Base-by-base conservation (phyloP, 2,888 invertebrate species). In the Eristalinus aeneus region DNA sequence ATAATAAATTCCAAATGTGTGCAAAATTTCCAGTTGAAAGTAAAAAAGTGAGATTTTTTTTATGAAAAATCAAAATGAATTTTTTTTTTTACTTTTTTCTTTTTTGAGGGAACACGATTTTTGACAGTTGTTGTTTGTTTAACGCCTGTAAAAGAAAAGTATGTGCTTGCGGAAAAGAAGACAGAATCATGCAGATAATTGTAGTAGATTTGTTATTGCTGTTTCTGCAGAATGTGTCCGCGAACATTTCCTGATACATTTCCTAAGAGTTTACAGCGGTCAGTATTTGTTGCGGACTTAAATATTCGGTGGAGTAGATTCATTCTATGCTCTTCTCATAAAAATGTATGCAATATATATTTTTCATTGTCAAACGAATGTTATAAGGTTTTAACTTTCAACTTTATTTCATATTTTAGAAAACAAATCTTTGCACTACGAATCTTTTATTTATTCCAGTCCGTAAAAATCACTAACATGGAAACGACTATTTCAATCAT, bases 111-210 rank as follows among this genome's bases (percentile, higher is more conserved):
- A 88, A 86, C 89, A 89, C 89, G 87, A 88, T 79, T 79, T 89
- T 89, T 89, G 89, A 89, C 89, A 89, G 88, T 89, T 89, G 88
- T 85, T 88, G 89, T 89, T 89, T 89, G 89, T 89, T 89, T 89
- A 89, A 89, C 87, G 89, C 88, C 87, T 88, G 88, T 82, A 86
- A 56, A 67, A 78, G 81, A 88, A 88, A 86, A 88, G 84, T 87
- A 65, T 64, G 27, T 83, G 68, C 46, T 65, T 73, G 53, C 27
- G 71, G 63, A 71, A 72, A 85, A 63, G 64, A 75, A 85, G 81
- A 76, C 65, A 16, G 76, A 77, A 63, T 73, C 27, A 75, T 85
- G 12, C 36, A 32, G 12, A 1, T 6, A 23, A 54, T 54, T 69
- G 85, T 73, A 85, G 64, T 85, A 85, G 85, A 85, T 69, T 27